Evolutionary conservation across 2,113 vertebrate genomes (phyloP), one percentile per base, ranked within the genome.

Genomic region (Panurus biarmicus): DNA sequence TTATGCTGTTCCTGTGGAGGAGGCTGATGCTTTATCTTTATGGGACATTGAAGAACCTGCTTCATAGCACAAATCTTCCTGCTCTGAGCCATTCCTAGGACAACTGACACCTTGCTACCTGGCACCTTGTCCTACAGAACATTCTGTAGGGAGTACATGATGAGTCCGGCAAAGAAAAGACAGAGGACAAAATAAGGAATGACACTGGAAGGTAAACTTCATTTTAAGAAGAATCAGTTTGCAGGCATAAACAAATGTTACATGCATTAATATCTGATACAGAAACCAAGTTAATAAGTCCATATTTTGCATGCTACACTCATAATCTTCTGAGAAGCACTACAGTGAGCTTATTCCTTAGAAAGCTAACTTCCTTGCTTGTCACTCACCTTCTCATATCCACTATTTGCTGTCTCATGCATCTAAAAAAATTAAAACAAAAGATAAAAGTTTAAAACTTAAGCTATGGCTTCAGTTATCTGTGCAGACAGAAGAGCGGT

Each of bases 391-490:
- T 94, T 85, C 62, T 66, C 14, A 9, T 64, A 31, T 67, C 24
- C 73, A 21, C 15, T 61, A 47, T n/a, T 81, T 44, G 28, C 28
- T 80, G 33, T 70, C 22, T 79, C 16, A 40, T 67, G 25, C 56
- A 38, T 42, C 11, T n/a, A n/a, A n/a, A n/a, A n/a, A n/a, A n/a
- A n/a, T n/a, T n/a, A n/a, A n/a, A n/a, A n/a, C n/a, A n/a, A 65
- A 83, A 88, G 31, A 95, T 73, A 83, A 79, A 95, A 96, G 25
- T 54, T 62, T 76, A 85, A 87, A 82, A n/a, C 4, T 45, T 95
- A 94, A 81, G 25, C 10, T 95, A 38, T 73, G 61, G 17, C 95
- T 87, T 94, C 76, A 73, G 82, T 73, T 90, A 94, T 90, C 71
- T 75, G 50, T 82, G 79, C 57, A 85, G 21, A 65, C 56, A 92